Base-by-base conservation (phyloP, 2,888 invertebrate species). In the Himalopsyche japonica region DNA sequence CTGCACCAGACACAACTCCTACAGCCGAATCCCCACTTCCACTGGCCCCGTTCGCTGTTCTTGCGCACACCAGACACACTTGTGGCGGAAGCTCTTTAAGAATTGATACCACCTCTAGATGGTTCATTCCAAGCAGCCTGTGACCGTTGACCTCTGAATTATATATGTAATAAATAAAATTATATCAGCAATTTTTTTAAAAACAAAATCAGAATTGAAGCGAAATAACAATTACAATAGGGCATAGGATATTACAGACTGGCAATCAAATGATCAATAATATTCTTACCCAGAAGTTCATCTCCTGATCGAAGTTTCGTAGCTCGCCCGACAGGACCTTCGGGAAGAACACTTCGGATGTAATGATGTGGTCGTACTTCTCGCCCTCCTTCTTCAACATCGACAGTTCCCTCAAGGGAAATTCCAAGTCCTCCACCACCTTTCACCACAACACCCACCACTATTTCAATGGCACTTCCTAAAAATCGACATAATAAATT, bases 361-460 rank as follows among this genome's bases (percentile, higher is more conserved):
- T 99, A 99, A 92, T 99, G 99, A 91, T 99, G 99, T 2, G 99
- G 99, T 84, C 99, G 94, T 76, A 99, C 98, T 92, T 99, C 99
- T 84, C 97, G 95, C 0, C 99, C 99, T 0, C 99, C 99, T 89
- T 97, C 96, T 91, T 98, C 98, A 82, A 99, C 98, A 90, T 99
- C 99, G 64, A 99, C 99, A 0, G 99, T 99, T 81, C 99, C 99
- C 90, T 99, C 99, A 86, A 99, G 93, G 80, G 98, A 99, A 88
- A 99, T 98, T 48, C 99, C 99, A 82, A 99, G 93, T 2, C 99
- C 99, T 77, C 98, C 98, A 76, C 97, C 97, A 88, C 97, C 97
- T 91, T 92, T 91, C 7, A 91, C 90, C 81, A 92, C 92, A 79
- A 92, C 91, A 24, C 92, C 92, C n/a, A 92, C 92, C 10, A 92